Percentiles rank a stretch among this genome's conserved stretches.
Evolutionary conservation across 2,113 vertebrate genomes (phyloP).

Genomic region (Calonectris borealis): DNA sequence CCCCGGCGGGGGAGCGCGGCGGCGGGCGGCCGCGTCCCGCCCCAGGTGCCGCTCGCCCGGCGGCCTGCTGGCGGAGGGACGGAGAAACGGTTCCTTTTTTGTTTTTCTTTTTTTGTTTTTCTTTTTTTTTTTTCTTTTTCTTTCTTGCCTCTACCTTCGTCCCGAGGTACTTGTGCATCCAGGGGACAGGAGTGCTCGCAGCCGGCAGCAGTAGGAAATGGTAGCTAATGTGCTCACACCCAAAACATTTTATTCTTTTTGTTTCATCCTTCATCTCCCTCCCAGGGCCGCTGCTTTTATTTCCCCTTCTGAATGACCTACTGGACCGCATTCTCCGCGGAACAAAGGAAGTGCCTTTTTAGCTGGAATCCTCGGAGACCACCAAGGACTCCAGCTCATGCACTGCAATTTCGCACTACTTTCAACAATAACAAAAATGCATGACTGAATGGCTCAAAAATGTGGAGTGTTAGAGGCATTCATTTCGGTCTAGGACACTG

Average conservation of each 20-base stretch:
- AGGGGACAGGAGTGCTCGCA: conserved; percentile 55
- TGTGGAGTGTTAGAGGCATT: conserved; percentile 81
- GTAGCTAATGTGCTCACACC: conserved; percentile 76
- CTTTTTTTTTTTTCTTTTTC: fast-evolving
- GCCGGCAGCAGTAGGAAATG: conserved; percentile 72
- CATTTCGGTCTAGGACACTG: conserved; percentile 76
- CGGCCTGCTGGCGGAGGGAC: not conserved
- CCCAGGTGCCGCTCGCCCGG: too few species aligned
- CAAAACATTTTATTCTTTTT: conserved; percentile 79
- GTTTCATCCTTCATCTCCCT: conserved; percentile 77
- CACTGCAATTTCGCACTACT: conserved; percentile 78
- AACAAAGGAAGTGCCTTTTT: conserved; percentile 92
- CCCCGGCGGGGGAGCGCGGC: too few species aligned
- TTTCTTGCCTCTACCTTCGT: not conserved
- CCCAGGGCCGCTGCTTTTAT: conserved; percentile 81
- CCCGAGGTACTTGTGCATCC: not conserved
- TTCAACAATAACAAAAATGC: conserved; percentile 88
- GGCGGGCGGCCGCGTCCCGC: too few species aligned
- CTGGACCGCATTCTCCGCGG: conserved; percentile 86
- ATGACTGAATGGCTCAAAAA: conserved; percentile 85
- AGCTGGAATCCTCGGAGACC: conserved; percentile 89
- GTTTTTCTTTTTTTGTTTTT: too few species aligned
- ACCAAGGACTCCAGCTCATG: conserved; percentile 88
- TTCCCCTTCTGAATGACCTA: conserved; percentile 85
- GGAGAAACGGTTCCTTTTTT: not conserved